A percentile compares a stretch with the other conserved stretches of the same genome.
Evolutionary conservation across 2,797 vertebrate species (phyloP).

Genomic region (Parauchenoglanis ngamensis): DNA sequence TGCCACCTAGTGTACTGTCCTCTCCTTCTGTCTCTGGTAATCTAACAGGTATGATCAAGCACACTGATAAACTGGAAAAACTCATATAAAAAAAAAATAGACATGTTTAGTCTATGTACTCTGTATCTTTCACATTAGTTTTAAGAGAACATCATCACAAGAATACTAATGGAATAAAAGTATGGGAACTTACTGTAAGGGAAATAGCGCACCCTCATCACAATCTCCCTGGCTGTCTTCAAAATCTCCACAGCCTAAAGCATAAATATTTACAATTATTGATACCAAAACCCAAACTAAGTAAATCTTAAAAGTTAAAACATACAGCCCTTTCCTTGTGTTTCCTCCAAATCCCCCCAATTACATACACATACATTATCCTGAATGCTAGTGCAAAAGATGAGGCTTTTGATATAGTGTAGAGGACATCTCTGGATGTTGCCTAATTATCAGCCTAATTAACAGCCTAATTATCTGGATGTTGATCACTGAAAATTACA

Average conservation of each 20-base stretch:
- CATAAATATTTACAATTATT: background rate
- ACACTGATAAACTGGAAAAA: background rate
- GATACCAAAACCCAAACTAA: background rate
- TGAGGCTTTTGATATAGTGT: background rate
- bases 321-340: background rate
- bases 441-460: background rate
- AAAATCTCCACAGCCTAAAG: conserved; percentile 95
- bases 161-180: background rate
- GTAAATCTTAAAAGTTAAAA: background rate
- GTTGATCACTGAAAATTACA: background rate
- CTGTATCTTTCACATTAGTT: background rate
- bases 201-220: conserved; percentile 96
- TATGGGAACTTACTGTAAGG: conserved; percentile 91
- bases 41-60: conserved; percentile 71
- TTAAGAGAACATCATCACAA: background rate
- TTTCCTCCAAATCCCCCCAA: background rate
- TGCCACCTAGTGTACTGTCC: conserved; percentile 90
- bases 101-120: background rate
- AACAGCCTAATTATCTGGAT: background rate
- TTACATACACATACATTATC: background rate
- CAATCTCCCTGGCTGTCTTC: conserved; percentile 94
- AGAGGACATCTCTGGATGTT: background rate
- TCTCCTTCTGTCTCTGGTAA: conserved; percentile 96
- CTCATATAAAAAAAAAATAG: background rate
- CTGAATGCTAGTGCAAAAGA: background rate